Base-by-base conservation (phyloP, 1,140 invertebrate species). In the Neoseiulus cucumeris region DNA sequence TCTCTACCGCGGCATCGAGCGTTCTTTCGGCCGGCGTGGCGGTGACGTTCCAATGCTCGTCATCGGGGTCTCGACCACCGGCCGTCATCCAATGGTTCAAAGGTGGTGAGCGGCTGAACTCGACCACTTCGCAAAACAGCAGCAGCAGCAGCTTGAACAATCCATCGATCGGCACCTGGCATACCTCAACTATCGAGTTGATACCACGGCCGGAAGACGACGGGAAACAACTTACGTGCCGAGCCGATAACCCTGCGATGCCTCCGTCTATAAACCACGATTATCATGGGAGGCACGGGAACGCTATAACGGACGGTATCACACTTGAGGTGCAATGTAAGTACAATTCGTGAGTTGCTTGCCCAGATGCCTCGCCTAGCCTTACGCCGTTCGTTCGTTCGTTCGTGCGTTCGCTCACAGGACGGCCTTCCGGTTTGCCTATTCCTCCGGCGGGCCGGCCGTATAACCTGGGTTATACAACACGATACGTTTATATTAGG, bases 51-150 rank as follows among this genome's bases (percentile, higher is more conserved):
- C 79, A 87, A 45, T 92, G 89, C 75, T 83, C 84, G 72, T 87
- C 87, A 71, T 84, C 85, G 42, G 89, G 89, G n/a, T 91, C 88
- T 1, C 78, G 87, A 70, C 89, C 89, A 1, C 84, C 86, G 0
- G 88, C 89, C 5, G 82, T 81, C 39, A 85, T 91, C 67, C 90
- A 85, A n/a, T 92, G 89, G 89, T 89, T 59, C 22, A 59, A 59
- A 59, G 51, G 51, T 59, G 51, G 51, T 1, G 51, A 59, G 9
- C 51, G 51, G 51, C 51, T 59, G 14, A 59, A 25, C 9, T 25
- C 51, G 1, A 59, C 51, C 25, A 59, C 1, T 25, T 33, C 2
- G 22, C 22, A 18, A 25, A 25, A 17, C 51, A 25, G 51, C 51
- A 59, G 22, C 51, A 59, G 33, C 14, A 14, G 33, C 33, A 9